Evolutionary conservation across 2,113 vertebrate genomes (phyloP), one percentile per base, ranked within the genome.

Genomic region (Xiphophorus maculatus): DNA sequence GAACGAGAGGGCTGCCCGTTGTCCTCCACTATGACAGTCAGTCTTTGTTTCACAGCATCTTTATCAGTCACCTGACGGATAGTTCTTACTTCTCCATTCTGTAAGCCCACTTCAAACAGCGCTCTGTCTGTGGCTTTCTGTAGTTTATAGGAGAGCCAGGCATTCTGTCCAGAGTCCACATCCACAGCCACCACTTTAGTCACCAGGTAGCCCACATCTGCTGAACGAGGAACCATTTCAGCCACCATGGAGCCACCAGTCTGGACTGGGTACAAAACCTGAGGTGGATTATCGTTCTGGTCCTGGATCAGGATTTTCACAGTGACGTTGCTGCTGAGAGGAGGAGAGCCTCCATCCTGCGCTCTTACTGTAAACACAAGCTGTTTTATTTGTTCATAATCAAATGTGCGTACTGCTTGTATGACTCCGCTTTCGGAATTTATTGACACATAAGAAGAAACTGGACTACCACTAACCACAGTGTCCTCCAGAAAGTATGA

Each of bases 331-430:
- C 66, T 67, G 27, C 44, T 54, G 12, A 69, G 48, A 1, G 70
- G 70, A 44, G 70, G 70, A 80, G 73, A 73, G 7, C 77, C 82
- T 22, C 77, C 82, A 73, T 84, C 74, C 27, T 87, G 85, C 0
- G 88, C 88, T 62, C 33, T 88, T 14, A 91, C 71, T 3, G 9
- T 9, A 0, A 91, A 64, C 0, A 67, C 3, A 3, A 93, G 66
- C 5, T 74, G n/a, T 17, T 84, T 92, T 0, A 92, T 85, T 30
- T 93, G 84, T 22, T 93, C 91, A 71, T 89, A 93, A 65, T 93
- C 91, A 84, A 91, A 90, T 0, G 92, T 83, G 3, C 82, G 80
- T 2, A 83, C 48, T 15, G 90, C 88, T 35, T 83, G 64, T 2
- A 93, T 12, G 3, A 87, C 63, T 63, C 91, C 92, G 22, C n/a